Evolutionary conservation across 2,888 invertebrate genomes (phyloP).

Genomic region (Elegia similella): DNA sequence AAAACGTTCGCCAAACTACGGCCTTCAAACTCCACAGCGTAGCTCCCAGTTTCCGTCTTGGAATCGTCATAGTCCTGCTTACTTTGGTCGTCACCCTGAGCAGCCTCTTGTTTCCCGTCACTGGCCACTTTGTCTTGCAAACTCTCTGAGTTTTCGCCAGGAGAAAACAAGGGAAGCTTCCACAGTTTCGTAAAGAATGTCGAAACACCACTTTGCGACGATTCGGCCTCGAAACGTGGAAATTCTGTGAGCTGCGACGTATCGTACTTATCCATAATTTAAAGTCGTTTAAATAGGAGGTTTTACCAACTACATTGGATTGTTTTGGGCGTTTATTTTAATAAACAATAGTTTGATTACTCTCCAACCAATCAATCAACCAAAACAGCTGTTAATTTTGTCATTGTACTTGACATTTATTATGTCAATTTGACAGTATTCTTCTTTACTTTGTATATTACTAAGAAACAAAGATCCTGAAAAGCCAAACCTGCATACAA

Average conservation of each 20-base stretch:
- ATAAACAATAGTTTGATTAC: no score
- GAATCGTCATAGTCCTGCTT: conserved; percentile 49
- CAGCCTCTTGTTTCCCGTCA: conserved; percentile 40
- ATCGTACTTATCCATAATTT: conserved; percentile 69
- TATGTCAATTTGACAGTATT: no score
- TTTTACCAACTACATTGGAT: neutral
- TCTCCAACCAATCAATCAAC: no score
- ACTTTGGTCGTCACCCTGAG: conserved; percentile 39
- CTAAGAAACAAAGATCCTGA: no score
- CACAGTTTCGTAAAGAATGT: conserved; percentile 89
- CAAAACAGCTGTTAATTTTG: neutral
- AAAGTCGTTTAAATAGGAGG: neutral
- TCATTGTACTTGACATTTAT: no score
- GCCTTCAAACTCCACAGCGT: conserved; percentile 85
- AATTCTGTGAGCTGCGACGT: conserved; percentile 74
- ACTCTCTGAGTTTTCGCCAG: conserved; percentile 51
- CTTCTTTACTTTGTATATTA: no score
- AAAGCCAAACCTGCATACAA: no score
- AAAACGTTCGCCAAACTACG: conserved; percentile 92
- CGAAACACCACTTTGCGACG: conserved; percentile 86
- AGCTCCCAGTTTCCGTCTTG: conserved; percentile 59
- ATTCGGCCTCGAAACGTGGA: conserved; percentile 86
- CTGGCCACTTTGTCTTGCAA: conserved; percentile 41
- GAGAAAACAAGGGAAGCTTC: conserved; percentile 83
- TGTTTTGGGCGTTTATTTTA: neutral